phyloP scores from a whole-genome alignment of 2,888 invertebrate species.

The Cephus rjabovi region DNA sequence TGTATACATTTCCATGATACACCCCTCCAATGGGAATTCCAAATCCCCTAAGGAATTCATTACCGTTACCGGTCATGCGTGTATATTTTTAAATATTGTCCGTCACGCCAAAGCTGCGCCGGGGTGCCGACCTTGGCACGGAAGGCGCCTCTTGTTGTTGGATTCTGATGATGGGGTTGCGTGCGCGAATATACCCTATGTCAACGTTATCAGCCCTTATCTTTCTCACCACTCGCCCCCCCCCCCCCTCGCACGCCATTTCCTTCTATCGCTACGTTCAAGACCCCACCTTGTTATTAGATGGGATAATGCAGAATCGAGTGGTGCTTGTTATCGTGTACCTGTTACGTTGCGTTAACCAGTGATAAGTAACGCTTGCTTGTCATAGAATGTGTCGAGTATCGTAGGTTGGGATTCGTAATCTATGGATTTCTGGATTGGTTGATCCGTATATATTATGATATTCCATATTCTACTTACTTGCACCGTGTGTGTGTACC shows the following conservation, averaged over 20 bases:
- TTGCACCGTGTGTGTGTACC: not conserved
- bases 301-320: not conserved
- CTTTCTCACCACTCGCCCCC: not conserved
- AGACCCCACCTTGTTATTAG: not conserved
- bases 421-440: not conserved
- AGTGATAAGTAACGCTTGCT: not conserved
- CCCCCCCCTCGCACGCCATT: not conserved
- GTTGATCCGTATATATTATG: not conserved
- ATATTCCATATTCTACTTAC: not conserved
- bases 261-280: not conserved
- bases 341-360: not conserved
- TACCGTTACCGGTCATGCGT: not conserved
- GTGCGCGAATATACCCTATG: not conserved
- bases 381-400: not conserved
- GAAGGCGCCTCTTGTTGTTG: not conserved
- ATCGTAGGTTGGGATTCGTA: not conserved
- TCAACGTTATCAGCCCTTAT: not conserved
- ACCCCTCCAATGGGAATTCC: not conserved
- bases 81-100: constrained; percentile 1
- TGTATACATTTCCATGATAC: not conserved
- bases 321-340: not conserved
- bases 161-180: not conserved
- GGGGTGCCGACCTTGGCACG: not conserved
- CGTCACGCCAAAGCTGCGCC: not conserved
- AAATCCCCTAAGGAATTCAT: not conserved